Conservation (phyloP, 2,888 invertebrate species). For the Cryptus viduatorius region DNA sequence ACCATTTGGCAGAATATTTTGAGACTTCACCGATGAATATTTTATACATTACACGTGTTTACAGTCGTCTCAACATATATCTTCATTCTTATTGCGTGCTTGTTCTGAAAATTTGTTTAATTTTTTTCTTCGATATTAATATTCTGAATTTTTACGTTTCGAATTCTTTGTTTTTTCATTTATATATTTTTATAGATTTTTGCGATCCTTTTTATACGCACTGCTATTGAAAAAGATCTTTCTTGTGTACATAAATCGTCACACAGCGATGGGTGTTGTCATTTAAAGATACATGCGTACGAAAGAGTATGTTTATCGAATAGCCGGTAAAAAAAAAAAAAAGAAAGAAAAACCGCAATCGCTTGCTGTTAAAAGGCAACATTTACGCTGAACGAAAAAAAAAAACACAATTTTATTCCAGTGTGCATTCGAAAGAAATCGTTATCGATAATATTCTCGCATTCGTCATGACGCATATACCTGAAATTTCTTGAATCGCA, state of each 20-base stretch:
- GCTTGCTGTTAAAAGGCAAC: conserved; percentile 71
- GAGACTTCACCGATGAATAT: conserved; percentile 71
- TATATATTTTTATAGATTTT: conserved; percentile 72
- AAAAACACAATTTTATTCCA: conserved; percentile 62
- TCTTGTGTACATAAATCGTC: conserved; percentile 71
- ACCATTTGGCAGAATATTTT: conserved; percentile 78
- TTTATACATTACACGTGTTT: conserved; percentile 73
- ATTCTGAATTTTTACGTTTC: conserved; percentile 62
- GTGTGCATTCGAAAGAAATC: conserved; percentile 68
- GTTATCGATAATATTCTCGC: conserved; percentile 65
- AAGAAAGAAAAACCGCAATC: conserved; percentile 21
- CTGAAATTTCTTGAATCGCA: conserved; percentile 44
- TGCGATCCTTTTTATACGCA: conserved; percentile 76
- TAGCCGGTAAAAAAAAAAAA: conserved; percentile 56
- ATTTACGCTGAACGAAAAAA: conserved; percentile 71
- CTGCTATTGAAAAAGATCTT: conserved; percentile 72
- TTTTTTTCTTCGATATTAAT: conserved; percentile 66
- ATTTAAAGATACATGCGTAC: conserved; percentile 68
- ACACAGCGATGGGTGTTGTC: conserved; percentile 73
- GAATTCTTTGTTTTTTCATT: conserved; percentile 41
- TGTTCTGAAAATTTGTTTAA: conserved; percentile 77
- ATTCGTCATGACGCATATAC: conserved; percentile 57
- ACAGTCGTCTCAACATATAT: conserved; percentile 71
- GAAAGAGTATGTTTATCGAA: conserved; percentile 66
- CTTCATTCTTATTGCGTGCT: conserved; percentile 77